These are phyloP conservation scores for Lemur catta DNA, from an alignment of 2,797 vertebrate genomes.

Conservation along the genomic window DNA sequence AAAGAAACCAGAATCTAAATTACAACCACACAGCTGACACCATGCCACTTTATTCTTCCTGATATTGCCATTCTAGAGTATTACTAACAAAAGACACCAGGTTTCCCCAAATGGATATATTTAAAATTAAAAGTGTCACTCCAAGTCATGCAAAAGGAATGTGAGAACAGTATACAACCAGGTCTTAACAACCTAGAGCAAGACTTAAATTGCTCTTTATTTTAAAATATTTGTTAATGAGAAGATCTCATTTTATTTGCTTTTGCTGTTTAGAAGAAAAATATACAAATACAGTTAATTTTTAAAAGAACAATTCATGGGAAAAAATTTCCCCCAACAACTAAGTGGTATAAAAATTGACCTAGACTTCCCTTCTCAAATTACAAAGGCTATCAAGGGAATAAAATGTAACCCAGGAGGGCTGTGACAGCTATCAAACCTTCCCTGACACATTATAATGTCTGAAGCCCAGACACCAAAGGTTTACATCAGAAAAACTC, in stretches of 20 bases:
- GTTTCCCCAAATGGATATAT: constrained; percentile 42
- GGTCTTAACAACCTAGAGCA: constrained; percentile 36
- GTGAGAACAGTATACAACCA: background rate
- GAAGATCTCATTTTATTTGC: constrained; percentile 34
- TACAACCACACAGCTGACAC: background rate
- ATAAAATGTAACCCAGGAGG: constrained; percentile 83
- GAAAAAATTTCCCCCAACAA: constrained; percentile 51
- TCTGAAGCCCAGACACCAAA: constrained; percentile 84
- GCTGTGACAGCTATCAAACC: constrained; percentile 81
- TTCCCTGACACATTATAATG: constrained; percentile 83
- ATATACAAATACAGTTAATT: constrained; percentile 31
- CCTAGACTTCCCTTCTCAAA: constrained; percentile 78
- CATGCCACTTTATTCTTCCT: background rate
- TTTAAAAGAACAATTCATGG: constrained; percentile 44
- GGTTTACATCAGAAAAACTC: constrained; percentile 86
- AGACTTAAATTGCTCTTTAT: constrained; percentile 22
- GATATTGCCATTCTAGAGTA: background rate
- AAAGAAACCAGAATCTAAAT: background rate
- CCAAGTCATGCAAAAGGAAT: constrained; percentile 49
- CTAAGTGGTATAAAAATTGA: constrained; percentile 78
- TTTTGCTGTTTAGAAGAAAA: constrained; percentile 37
- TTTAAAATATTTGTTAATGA: constrained; percentile 38
- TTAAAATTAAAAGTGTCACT: constrained; percentile 66
- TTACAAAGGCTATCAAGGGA: constrained; percentile 84
- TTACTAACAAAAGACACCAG: constrained; percentile 19